A percentile compares a stretch with the other conserved stretches of the same genome.
These are phyloP conservation scores for Lophotis ruficrista DNA, from an alignment of 2,113 vertebrate species.

Conservation along the genomic window DNA sequence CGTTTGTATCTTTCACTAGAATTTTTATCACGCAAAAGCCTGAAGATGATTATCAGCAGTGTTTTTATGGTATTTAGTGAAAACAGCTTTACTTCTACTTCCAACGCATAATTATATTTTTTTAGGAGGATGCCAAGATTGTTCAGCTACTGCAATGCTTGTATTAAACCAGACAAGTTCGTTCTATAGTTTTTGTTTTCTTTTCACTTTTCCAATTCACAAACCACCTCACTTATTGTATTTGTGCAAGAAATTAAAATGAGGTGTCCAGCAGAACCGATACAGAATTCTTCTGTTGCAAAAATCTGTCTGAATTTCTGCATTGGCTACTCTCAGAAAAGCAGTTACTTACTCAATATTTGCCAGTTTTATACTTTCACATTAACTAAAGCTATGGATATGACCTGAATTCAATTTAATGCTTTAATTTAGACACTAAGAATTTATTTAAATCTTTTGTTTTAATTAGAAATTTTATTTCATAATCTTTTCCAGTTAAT, in stretches of 20 bases:
- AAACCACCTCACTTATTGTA: not conserved
- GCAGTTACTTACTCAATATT: not conserved
- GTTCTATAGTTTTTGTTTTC: not conserved
- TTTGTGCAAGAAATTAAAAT: not conserved
- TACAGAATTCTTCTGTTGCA: not conserved
- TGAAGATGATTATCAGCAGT: not conserved
- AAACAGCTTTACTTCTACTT: not conserved
- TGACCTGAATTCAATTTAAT: not conserved
- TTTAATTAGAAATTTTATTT: not conserved
- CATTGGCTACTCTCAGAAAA: not conserved
- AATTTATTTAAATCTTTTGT: not conserved
- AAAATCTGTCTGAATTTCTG: not conserved
- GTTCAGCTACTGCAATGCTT: not conserved
- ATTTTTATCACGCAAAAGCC: not conserved
- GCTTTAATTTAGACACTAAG: not conserved
- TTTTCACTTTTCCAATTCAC: not conserved
- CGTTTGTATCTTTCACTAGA: not conserved
- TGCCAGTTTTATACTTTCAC: not conserved
- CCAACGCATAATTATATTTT: not conserved
- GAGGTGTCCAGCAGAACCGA: not conserved
- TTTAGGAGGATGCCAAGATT: not conserved
- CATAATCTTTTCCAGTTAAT: not conserved
- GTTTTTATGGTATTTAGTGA: not conserved
- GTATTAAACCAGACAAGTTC: not conserved
- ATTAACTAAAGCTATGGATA: not conserved